Evolutionary conservation across 2,888 invertebrate species (phyloP).

Genomic region (Tethea ocularis): DNA sequence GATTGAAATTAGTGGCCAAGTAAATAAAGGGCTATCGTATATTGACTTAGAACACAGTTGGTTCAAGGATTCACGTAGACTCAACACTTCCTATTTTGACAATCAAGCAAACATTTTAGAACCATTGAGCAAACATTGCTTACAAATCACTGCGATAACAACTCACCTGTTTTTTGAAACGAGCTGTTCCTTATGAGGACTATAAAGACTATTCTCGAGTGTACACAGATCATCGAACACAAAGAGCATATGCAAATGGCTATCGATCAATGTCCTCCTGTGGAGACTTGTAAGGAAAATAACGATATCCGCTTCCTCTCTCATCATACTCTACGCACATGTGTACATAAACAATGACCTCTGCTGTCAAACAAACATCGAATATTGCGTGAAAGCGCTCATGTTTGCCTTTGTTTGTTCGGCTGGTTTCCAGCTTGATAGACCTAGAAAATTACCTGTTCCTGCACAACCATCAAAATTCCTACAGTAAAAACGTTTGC

Average conservation of each 20-base stretch:
- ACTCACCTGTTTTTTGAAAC: conserved; percentile 2
- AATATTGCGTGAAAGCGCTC: conserved; percentile 23
- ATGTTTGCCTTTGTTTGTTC: conserved; percentile 14
- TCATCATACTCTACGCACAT: conserved; percentile 11
- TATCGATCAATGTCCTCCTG: conserved; percentile 52
- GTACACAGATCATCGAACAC: conserved; percentile 14
- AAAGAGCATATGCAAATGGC: conserved; percentile 37
- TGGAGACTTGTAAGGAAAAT: conserved; percentile 42
- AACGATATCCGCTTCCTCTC: conserved; percentile 61
- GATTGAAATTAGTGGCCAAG: background rate
- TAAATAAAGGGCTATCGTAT: background rate
- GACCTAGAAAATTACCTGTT: background rate
- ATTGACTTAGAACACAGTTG: background rate
- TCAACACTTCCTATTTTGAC: background rate
- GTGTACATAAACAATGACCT: conserved; percentile 39
- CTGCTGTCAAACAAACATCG: conserved; percentile 41
- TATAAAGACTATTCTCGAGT: conserved; percentile 11
- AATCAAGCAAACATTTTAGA: background rate
- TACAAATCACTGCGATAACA: background rate
- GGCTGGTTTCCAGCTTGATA: background rate
- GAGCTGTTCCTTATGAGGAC: background rate
- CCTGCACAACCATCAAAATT: background rate
- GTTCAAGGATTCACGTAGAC: background rate
- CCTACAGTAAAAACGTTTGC: background rate
- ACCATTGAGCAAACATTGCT: conserved; percentile 2